Base-by-base conservation (phyloP, 2,113 vertebrate species). In the Platichthys stellatus region DNA sequence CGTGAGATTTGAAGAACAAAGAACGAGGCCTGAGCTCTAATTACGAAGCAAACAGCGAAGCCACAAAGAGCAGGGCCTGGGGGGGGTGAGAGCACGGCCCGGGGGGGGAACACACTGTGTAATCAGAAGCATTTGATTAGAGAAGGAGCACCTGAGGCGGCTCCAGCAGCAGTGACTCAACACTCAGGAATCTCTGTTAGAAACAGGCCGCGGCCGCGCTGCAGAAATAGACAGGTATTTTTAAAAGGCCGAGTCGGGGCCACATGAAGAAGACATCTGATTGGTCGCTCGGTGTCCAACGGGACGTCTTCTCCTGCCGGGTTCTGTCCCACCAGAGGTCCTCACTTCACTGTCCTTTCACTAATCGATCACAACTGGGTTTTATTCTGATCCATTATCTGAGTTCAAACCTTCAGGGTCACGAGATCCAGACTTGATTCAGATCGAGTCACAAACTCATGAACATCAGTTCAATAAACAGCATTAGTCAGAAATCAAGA, bases 221-320 rank as follows among this genome's bases (percentile, higher is more conserved):
- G 51, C 51, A 53, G 18, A 54, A 54, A 54, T 54, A 54, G 51
- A 20, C 51, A 54, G 51, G 51, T 54, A 54, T 54, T 54, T 54
- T 54, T 54, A 54, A 54, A 54, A 54, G 51, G 51, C 51, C 18
- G 51, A 54, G 51, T 54, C 15, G 47, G 47, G 18, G 47, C 14
- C 3, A 51, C 51, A 20, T 2, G 14, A 6, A 14, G 51, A 20
- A 1, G 51, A 8, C 20, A 0, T 51, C 49, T 51, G 49, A 51
- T 51, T 51, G 49, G 49, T 8, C 7, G 49, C 49, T 51, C 18
- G 18, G 49, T 18, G 17, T 51, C 49, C 49, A 8, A 4, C 14
- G 45, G 15, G 45, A 47, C 45, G 45, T 47, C 45, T 17, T 38
- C 35, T 9, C 35, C 12, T 47, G 11, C 1, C 15, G 17, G 5